phyloP scores from a whole-genome alignment of 2,888 invertebrate genomes.

The Microctonus brassicae region DNA sequence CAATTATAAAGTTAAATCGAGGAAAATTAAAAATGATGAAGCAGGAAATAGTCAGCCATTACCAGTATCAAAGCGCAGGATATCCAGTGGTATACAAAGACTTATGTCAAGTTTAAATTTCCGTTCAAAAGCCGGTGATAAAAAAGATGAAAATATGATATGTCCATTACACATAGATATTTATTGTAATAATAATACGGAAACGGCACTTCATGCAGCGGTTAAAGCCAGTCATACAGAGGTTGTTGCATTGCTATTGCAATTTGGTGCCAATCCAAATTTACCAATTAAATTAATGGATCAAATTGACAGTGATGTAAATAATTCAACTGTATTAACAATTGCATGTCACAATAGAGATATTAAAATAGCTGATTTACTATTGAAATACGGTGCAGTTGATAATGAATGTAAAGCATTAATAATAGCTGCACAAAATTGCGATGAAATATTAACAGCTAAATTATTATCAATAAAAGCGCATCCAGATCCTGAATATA shows the following conservation, averaged over 20 bases:
- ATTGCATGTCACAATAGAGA: slow-evolving; percentile 80
- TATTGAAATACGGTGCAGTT: slow-evolving; percentile 85
- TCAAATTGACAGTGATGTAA: slow-evolving; percentile 69
- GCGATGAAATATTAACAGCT: slow-evolving; percentile 82
- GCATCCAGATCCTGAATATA: slow-evolving; percentile 91
- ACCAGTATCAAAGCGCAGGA: slow-evolving; percentile 74
- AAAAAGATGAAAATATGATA: slow-evolving; percentile 71
- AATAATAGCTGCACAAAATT: slow-evolving; percentile 79
- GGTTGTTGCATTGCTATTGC: slow-evolving; percentile 78
- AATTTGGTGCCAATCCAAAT: slow-evolving; percentile 87
- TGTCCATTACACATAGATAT: slow-evolving; percentile 82
- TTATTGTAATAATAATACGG: slow-evolving; percentile 81
- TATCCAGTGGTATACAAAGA: slow-evolving; percentile 90
- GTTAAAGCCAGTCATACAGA: slow-evolving; percentile 83
- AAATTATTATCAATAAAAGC: slow-evolving; percentile 90
- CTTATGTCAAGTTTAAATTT: slow-evolving; percentile 87
- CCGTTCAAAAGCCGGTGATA: slow-evolving; percentile 71
- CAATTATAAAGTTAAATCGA: slow-evolving; percentile 78
- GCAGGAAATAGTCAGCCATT: slow-evolving; percentile 58
- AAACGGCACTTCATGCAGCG: slow-evolving; percentile 87
- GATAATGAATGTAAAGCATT: slow-evolving; percentile 91
- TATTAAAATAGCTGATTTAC: slow-evolving; percentile 80
- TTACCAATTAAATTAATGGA: slow-evolving; percentile 74
- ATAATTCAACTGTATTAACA: slow-evolving; percentile 74
- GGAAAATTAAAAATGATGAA: slow-evolving; percentile 71